Conservation (phyloP, 1,140 invertebrate genomes). For the Habropoda laboriosa region DNA sequence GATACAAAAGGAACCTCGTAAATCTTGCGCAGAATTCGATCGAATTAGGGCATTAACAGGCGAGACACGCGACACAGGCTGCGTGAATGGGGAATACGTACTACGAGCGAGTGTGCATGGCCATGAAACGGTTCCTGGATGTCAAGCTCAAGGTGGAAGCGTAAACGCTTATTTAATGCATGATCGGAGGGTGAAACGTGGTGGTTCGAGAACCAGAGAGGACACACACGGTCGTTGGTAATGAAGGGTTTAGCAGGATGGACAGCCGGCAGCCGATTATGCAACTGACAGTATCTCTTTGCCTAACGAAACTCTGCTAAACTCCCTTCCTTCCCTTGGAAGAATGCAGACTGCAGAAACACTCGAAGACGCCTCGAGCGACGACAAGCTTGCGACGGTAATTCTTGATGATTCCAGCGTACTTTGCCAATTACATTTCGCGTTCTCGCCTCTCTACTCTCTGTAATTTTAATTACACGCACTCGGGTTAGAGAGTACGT, state of each 20-base stretch:
- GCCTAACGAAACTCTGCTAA: not conserved
- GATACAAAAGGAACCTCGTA: not conserved
- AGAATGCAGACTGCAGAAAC: not conserved
- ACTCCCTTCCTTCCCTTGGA: not conserved
- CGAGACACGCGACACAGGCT: not conserved
- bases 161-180: slow-evolving; percentile 60
- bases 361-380: not conserved
- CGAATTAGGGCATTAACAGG: not conserved
- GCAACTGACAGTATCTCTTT: slow-evolving; percentile 45
- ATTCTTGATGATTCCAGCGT: not conserved
- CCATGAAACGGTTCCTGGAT: slow-evolving; percentile 25
- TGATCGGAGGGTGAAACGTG: slow-evolving; percentile 53
- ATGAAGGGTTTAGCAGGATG: not conserved
- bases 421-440: not conserved
- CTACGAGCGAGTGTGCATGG: not conserved
- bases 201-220: slow-evolving; percentile 34
- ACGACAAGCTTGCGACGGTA: slow-evolving; percentile 15
- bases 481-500: not conserved
- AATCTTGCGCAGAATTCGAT: not conserved
- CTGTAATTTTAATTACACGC: slow-evolving; percentile 9
- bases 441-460: not conserved
- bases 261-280: slow-evolving; percentile 19
- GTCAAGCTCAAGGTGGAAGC: slow-evolving; percentile 38
- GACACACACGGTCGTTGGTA: slow-evolving; percentile 6
- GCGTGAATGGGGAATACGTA: not conserved